Base-by-base conservation (phyloP, 2,888 invertebrate genomes). In the Chloromyia formosa region DNA sequence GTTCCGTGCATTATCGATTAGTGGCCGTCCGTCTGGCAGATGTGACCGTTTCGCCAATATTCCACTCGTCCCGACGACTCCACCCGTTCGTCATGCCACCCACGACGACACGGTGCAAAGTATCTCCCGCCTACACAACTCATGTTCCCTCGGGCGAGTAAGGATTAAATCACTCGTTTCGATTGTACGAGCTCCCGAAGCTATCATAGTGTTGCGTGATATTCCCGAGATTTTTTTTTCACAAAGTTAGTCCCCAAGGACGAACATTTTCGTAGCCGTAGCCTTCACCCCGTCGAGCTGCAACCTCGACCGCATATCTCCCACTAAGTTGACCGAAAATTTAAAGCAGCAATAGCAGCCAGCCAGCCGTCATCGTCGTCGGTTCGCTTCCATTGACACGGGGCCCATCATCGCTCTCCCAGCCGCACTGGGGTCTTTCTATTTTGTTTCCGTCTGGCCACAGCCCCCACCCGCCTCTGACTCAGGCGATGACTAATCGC, bases 401-500 rank as follows among this genome's bases (percentile, higher is more conserved):
- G 49, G 12, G 49, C 45, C 49, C 7, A 20, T 10, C 61, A 5
- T 35, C 61, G 61, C 61, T 61, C 27, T n/a, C n/a, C n/a, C n/a
- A n/a, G 27, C 27, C 27, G 2, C 27, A 40, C 62, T 62, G n/a
- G 62, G 7, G 27, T 35, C 40, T 23, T 40, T 22, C 16, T 27
- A 27, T 23, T 62, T 62, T 62, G 62, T 35, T 62, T 62, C 16
- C 56, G 56, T 56, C 20, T 56, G 56, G 22, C 5, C 56, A 56
- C 18, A 20, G 56, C 16, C 20, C 56, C 56, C 56, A 16, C 53
- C 53, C 22, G 49, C 18, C 66, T 45, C 12, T 7, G 45, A 27
- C 27, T 35, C 27, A 35, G 27, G 66, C 45, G 18, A 56, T 71
- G 71, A 71, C 71, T 56, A 71, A 71, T 71, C 71, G 71, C 71